Evolutionary conservation across 2,888 invertebrate genomes (phyloP).

Genomic region (Chrysolina oricalcia): DNA sequence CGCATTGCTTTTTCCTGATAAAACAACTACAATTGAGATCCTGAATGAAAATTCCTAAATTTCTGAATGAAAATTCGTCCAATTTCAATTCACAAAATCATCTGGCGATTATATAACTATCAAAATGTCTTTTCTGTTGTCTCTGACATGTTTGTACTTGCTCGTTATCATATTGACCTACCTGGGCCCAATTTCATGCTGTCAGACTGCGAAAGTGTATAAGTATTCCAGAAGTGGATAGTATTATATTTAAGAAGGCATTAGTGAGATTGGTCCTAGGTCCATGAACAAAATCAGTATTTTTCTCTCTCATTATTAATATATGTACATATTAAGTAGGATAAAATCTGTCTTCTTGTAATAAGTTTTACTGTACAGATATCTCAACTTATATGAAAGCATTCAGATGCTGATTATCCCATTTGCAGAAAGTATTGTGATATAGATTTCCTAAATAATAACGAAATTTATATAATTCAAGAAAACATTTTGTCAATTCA

Average conservation of each 20-base stretch:
- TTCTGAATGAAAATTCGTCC: no score
- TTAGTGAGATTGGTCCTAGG: background rate
- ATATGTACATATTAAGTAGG: background rate
- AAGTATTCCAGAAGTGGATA: no score
- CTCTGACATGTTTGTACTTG: background rate
- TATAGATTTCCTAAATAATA: background rate
- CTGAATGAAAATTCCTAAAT: no score
- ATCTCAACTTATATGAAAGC: background rate
- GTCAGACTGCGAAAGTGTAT: no score
- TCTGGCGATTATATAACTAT: background rate
- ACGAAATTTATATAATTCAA: background rate
- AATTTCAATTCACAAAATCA: background rate
- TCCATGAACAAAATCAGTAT: background rate
- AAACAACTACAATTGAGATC: no score
- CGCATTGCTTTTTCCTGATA: no score
- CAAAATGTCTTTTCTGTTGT: background rate
- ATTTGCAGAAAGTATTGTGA: constrained; percentile 10
- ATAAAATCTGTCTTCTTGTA: background rate
- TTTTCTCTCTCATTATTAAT: background rate
- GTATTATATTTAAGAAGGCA: no score
- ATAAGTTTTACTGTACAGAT: background rate
- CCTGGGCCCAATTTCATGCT: no score
- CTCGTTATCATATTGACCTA: background rate
- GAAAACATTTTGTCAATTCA: constrained; percentile 3
- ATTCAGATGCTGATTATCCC: background rate